Percentiles rank a stretch among this genome's conserved stretches.
phyloP scores from a whole-genome alignment of 2,888 invertebrate species.

The Hecatera dysodea region DNA sequence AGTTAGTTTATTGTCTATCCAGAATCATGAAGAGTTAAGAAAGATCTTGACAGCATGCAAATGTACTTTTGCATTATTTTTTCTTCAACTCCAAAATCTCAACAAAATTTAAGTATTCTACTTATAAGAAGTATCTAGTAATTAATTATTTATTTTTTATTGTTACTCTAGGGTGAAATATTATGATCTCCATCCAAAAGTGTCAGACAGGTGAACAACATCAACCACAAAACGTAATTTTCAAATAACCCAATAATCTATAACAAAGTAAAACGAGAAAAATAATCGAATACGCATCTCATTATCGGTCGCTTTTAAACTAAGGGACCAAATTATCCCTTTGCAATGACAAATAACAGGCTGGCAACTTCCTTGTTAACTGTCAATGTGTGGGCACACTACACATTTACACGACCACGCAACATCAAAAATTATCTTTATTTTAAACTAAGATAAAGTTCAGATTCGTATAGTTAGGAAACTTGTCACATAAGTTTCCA shows the following conservation, averaged over 20 bases:
- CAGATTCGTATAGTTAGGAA: slow-evolving; percentile 45
- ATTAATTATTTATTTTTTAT: too few relatives aligned
- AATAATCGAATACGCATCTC: slow-evolving; percentile 87
- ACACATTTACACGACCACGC: slow-evolving; percentile 59
- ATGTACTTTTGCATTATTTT: not conserved
- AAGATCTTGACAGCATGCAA: not conserved
- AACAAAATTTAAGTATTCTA: not conserved
- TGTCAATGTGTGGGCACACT: slow-evolving; percentile 80
- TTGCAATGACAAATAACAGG: slow-evolving; percentile 88
- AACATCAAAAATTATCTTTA: slow-evolving; percentile 58
- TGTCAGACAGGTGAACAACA: not conserved
- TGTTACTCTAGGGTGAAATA: too few relatives aligned
- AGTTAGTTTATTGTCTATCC: not conserved
- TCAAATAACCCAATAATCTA: slow-evolving; percentile 54
- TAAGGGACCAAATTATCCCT: slow-evolving; percentile 87
- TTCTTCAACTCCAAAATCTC: not conserved
- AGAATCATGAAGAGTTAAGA: not conserved
- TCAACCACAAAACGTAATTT: slow-evolving; percentile 23
- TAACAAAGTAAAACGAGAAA: slow-evolving; percentile 59
- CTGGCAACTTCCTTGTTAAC: slow-evolving; percentile 86
- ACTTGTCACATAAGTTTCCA: slow-evolving; percentile 21
- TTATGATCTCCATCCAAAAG: not conserved
- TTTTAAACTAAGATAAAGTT: slow-evolving; percentile 44
- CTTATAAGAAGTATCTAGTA: too few relatives aligned
- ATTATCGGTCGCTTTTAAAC: slow-evolving; percentile 88